phyloP scores from a whole-genome alignment of 2,797 vertebrate genomes.

The Morus bassanus region DNA sequence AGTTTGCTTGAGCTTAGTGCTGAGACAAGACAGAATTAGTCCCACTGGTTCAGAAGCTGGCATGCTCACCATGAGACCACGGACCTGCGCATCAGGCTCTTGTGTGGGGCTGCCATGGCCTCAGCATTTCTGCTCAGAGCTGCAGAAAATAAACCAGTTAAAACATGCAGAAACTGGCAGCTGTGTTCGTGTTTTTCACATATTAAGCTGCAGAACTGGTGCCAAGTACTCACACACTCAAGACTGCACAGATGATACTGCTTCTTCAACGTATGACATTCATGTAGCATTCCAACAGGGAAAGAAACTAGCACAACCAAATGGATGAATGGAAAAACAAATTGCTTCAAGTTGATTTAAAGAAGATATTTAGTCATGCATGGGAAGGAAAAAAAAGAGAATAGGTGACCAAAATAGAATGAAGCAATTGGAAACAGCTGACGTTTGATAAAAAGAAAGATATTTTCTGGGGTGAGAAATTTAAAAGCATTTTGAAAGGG shows the following conservation, averaged over 20 bases:
- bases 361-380: constrained; percentile 54
- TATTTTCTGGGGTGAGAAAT: constrained; percentile 45
- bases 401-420: constrained; percentile 43
- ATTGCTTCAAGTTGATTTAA: constrained; percentile 45
- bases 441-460: constrained; percentile 28
- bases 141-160: neutral
- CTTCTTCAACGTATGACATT: constrained; percentile 6
- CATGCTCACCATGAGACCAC: neutral
- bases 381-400: constrained; percentile 1
- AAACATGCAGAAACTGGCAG: neutral
- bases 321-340: constrained; percentile 34
- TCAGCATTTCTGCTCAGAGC: neutral
- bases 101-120: neutral
- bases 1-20: neutral
- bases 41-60: neutral
- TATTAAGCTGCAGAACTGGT: neutral
- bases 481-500: constrained; percentile 13
- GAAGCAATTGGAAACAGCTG: constrained; percentile 55
- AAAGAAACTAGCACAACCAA: neutral
- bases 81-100: accelerated
- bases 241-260: neutral
- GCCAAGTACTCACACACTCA: neutral
- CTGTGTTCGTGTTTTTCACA: neutral
- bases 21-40: neutral
- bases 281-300: neutral